Evolutionary conservation across 2,113 vertebrate species (phyloP).

Genomic region (Pluvianellus socialis): DNA sequence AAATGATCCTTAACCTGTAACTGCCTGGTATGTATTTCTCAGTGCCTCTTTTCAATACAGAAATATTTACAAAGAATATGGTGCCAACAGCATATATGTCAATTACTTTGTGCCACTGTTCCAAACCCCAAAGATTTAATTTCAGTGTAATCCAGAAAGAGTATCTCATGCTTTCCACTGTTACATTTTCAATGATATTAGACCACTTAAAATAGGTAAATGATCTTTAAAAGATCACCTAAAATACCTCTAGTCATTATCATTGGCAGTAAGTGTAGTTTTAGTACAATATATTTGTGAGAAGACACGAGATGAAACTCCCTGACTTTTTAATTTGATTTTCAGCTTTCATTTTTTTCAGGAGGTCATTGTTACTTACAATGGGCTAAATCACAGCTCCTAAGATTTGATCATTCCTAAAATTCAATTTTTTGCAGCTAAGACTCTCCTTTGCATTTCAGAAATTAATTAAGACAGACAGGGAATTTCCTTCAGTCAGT

Average conservation of each 20-base stretch:
- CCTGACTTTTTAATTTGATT: background rate
- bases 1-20: conserved; percentile 81
- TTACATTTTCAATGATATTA: conserved; percentile 4
- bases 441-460: background rate
- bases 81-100: background rate
- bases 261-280: background rate
- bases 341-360: background rate
- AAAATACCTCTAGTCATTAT: background rate
- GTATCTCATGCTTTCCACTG: background rate
- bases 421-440: background rate
- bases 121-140: conserved; percentile 35
- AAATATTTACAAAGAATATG: conserved; percentile 3
- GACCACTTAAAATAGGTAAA: conserved; percentile 12
- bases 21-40: conserved; percentile 71
- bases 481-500: background rate
- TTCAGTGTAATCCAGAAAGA: conserved; percentile 4
- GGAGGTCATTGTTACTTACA: background rate
- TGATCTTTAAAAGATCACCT: background rate
- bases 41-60: conserved; percentile 23
- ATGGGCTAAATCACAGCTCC: background rate
- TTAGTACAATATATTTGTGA: background rate
- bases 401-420: background rate
- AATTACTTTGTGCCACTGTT: background rate
- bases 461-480: background rate
- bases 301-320: background rate